Percentiles rank a stretch among this genome's conserved stretches.
These are phyloP conservation scores for Timema podura DNA, from an alignment of 2,888 invertebrate genomes.

Conservation along the genomic window DNA sequence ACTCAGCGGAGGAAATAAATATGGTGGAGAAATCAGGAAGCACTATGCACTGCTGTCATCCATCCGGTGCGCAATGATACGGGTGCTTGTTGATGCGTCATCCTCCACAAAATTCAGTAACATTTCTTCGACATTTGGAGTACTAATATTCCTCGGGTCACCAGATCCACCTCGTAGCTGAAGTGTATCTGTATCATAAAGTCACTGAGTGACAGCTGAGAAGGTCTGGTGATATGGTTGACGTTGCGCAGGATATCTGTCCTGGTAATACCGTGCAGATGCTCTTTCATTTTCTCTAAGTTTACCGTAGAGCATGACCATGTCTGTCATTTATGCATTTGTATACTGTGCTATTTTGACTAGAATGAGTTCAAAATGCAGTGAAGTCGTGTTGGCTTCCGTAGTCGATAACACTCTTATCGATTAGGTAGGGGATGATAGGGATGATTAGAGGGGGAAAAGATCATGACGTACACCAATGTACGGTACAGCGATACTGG, in stretches of 20 bases:
- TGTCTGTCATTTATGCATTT: not conserved
- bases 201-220: not conserved
- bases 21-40: not conserved
- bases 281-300: not conserved
- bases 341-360: too few relatives aligned
- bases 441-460: too few relatives aligned
- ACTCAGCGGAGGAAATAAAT: not conserved
- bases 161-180: not conserved
- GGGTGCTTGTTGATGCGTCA: not conserved
- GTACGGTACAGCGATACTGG: too few relatives aligned
- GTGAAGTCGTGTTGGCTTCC: too few relatives aligned
- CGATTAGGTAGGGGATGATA: too few relatives aligned
- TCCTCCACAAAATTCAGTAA: not conserved
- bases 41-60: not conserved
- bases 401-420: too few relatives aligned
- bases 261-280: not conserved
- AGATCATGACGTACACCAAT: too few relatives aligned
- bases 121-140: not conserved
- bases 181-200: not conserved
- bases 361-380: too few relatives aligned
- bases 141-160: not conserved
- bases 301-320: not conserved
- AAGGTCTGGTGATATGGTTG: not conserved
- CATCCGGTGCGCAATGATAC: not conserved
- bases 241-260: not conserved